These are phyloP conservation scores for Netta rufina DNA, from an alignment of 2,797 vertebrate genomes.

Conservation along the genomic window DNA sequence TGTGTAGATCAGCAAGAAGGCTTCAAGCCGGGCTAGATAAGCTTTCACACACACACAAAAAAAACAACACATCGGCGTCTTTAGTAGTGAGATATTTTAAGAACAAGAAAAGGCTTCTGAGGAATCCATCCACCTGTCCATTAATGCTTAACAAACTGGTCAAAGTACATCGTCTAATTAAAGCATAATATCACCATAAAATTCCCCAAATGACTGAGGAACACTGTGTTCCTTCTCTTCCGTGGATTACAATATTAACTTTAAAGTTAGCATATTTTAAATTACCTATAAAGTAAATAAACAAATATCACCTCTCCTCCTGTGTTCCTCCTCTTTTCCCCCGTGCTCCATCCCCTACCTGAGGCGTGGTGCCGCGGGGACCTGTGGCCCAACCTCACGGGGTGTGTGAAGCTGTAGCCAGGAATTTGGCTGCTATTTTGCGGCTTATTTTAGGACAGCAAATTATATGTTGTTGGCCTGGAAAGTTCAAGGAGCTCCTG, in stretches of 20 bases:
- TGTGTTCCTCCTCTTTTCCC: background rate
- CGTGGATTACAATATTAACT: background rate
- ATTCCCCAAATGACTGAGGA: background rate
- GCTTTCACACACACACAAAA: background rate
- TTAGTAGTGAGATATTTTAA: background rate
- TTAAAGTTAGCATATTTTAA: background rate
- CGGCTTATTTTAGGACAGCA: background rate
- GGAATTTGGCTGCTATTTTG: background rate
- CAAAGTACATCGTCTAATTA: background rate
- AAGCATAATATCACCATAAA: background rate
- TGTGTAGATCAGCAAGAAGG: background rate
- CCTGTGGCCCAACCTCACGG: accelerated
- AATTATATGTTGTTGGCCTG: background rate
- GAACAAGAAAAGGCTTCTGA: background rate
- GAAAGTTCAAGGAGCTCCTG: background rate
- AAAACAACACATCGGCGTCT: background rate
- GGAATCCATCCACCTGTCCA: background rate
- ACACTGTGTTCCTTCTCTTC: background rate
- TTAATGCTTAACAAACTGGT: background rate
- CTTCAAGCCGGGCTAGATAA: background rate
- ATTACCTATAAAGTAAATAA: background rate
- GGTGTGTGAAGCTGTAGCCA: accelerated
- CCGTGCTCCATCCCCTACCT: accelerated
- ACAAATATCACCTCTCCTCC: background rate
- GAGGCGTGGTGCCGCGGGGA: background rate